Evolutionary conservation across 2,113 vertebrate species (phyloP).

Genomic region (Urocynchramus pylzowi): DNA sequence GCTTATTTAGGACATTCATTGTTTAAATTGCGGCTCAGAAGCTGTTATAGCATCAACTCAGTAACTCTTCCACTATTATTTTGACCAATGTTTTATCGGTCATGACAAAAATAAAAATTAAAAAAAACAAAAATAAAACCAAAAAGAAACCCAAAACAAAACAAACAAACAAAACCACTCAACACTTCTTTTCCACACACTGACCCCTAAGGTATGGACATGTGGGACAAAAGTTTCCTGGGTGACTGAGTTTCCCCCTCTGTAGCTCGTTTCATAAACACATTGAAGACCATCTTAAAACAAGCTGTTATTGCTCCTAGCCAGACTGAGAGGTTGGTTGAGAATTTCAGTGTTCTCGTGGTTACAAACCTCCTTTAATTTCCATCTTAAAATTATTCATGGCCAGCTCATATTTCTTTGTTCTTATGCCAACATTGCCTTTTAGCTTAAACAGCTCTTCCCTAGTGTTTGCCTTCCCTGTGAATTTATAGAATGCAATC

Average conservation of each 20-base stretch:
- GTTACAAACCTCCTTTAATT: neutral
- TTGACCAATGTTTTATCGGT: neutral
- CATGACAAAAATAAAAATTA: neutral
- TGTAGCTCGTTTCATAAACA: neutral
- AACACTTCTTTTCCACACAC: neutral
- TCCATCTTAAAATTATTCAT: conserved; percentile 43
- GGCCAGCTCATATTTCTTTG: neutral
- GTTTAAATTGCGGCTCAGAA: neutral
- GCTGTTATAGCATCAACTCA: neutral
- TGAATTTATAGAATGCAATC: conserved; percentile 38
- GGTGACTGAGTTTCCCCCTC: neutral
- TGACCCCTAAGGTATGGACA: neutral
- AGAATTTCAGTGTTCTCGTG: neutral
- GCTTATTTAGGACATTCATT: neutral
- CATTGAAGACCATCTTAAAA: neutral
- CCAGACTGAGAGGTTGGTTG: neutral
- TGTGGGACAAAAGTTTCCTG: neutral
- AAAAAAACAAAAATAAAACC: neutral
- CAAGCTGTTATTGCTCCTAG: neutral
- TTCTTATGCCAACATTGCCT: neutral
- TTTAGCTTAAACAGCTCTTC: conserved; percentile 39
- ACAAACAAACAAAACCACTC: too few species aligned
- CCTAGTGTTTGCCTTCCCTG: conserved; percentile 9
- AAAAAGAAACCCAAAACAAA: neutral
- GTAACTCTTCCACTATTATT: neutral